phyloP scores from a whole-genome alignment of 2,113 vertebrate species.

The Charadrius vociferus region DNA sequence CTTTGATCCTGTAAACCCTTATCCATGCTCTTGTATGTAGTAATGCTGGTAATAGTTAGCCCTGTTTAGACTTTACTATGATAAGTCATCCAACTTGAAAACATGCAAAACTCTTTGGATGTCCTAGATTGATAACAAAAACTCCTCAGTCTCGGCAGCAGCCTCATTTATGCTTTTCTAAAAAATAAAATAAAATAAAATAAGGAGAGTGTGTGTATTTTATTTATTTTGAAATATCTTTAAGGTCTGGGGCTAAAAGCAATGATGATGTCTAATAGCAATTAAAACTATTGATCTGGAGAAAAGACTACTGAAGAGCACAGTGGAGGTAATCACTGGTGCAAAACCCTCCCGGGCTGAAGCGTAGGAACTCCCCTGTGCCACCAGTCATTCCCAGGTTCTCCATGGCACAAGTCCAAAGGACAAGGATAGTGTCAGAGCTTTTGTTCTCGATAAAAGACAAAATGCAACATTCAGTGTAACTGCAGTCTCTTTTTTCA shows the following conservation, averaged over 20 bases:
- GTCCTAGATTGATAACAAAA: background rate
- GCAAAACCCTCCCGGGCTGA: background rate
- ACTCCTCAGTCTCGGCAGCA: background rate
- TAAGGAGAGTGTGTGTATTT: background rate
- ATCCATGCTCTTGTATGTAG: background rate
- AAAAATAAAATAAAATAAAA: too few relatives aligned
- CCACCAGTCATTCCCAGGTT: background rate
- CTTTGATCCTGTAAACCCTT: background rate
- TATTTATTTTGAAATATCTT: background rate
- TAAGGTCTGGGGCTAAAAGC: background rate
- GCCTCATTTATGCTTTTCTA: background rate
- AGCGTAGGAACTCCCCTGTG: fast-evolving
- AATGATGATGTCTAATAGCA: fast-evolving
- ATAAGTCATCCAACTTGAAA: background rate
- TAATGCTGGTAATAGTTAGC: background rate
- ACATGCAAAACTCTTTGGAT: background rate
- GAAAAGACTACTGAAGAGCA: background rate
- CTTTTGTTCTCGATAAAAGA: background rate
- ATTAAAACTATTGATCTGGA: background rate
- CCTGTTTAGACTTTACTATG: background rate
- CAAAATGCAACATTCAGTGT: background rate
- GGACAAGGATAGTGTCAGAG: fast-evolving
- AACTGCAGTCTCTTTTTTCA: background rate
- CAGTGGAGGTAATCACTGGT: background rate
- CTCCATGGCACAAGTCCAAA: background rate